Percentiles rank a stretch among this genome's conserved stretches.
phyloP scores from a whole-genome alignment of 1,140 invertebrate species.

The Sarcophaga peregrina region DNA sequence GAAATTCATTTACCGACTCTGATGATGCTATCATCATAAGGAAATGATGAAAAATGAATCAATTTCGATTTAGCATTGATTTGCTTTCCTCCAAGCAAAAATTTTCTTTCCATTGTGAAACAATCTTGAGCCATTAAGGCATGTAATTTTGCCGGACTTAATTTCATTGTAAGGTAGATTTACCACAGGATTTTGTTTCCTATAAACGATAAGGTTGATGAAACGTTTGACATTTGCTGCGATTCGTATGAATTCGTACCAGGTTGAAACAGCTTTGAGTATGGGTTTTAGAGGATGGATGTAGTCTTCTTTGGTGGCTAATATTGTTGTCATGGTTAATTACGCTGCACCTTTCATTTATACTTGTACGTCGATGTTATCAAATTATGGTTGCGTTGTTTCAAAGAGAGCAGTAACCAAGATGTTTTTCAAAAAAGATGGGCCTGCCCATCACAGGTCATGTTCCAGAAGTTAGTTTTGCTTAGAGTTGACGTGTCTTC shows the following conservation, averaged over 20 bases:
- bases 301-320: neutral
- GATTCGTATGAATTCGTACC: neutral
- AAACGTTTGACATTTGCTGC: neutral
- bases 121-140: neutral
- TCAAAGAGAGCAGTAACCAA: neutral
- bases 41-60: neutral
- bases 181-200: neutral
- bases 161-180: neutral
- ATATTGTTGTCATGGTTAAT: neutral
- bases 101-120: neutral
- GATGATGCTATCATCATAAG: neutral
- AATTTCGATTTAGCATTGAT: neutral
- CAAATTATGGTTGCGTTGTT: neutral
- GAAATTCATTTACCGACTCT: neutral
- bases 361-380: neutral
- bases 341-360: neutral
- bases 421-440: neutral
- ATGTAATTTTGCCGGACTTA: neutral
- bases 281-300: neutral
- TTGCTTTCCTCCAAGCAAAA: neutral
- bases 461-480: neutral
- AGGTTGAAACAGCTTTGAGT: neutral
- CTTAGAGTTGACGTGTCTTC: too few relatives aligned
- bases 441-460: constrained; percentile 33
- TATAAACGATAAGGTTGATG: neutral